Base-by-base conservation (phyloP, 1,140 invertebrate genomes). In the Euwallacea fornicatus region DNA sequence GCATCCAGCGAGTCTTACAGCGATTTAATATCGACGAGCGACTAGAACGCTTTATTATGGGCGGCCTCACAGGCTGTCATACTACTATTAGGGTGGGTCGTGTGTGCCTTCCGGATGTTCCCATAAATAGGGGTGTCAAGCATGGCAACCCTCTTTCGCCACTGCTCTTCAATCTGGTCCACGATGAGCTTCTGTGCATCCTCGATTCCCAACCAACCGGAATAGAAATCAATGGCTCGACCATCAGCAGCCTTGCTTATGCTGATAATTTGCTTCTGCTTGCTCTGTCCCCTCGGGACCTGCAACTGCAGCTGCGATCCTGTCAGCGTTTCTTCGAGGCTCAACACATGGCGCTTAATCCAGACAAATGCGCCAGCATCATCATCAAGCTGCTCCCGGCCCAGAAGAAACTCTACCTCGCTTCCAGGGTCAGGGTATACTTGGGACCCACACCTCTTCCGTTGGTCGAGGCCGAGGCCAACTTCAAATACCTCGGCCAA, bases 241-340 rank as follows among this genome's bases (percentile, higher is more conserved):
- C 33, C 3, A 54, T 79, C 0, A 75, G 76, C 0, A 66, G 74
- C 0, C 50, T 82, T n/a, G 81, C 79, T 0, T 83, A 80, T 58
- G 82, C 81, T 0, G 82, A 83, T 55, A 82, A 84, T 62, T 46
- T 83, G 0, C 73, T 81, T 9, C 60, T 84, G 6, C 10, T 83
- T 0, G 70, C 76, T 9, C 8, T 15, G 7, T 9, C 55, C 55
- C 8, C 55, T 8, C 9, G 15, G 8, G 55, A 16, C 9, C 9
- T 56, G 8, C 55, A 56, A 16, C 7, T 16, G 7, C 15, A 9
- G 7, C 55, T 56, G 9, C 7, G 15, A 8, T 16, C 8, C 15
- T 8, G 8, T 16, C 7, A 8, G 8, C 8, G 15, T 9, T 56
- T 56, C 55, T 16, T 56, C 8, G 55, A 7, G 8, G 8, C 8